Percentiles rank a stretch among this genome's conserved stretches.
Conservation (phyloP, 1,140 invertebrate genomes). For the Pentalonia nigronervosa region DNA sequence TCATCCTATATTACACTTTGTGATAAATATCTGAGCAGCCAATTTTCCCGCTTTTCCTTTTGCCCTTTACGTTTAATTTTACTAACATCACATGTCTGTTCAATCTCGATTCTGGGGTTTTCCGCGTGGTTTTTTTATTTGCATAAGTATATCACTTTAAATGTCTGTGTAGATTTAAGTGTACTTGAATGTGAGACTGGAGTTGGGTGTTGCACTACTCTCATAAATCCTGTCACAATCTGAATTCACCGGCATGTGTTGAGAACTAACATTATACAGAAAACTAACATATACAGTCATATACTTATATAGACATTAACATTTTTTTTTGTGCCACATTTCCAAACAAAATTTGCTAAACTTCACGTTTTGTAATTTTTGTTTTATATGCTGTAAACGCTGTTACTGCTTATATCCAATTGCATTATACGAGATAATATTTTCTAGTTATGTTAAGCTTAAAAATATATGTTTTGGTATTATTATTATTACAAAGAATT, state of each 20-base stretch:
- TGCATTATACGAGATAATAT: not conserved
- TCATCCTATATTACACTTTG: not conserved
- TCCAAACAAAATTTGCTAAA: not conserved
- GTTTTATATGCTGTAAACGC: not conserved
- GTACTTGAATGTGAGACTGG: not conserved
- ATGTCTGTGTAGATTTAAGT: conserved; percentile 20
- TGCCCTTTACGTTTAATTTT: not conserved
- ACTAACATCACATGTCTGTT: not conserved
- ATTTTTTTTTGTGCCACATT: not conserved
- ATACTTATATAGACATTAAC: not conserved
- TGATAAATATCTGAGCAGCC: not conserved
- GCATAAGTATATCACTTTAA: conserved; percentile 30
- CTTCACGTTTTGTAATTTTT: not conserved
- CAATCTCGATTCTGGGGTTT: not conserved
- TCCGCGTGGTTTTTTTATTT: not conserved
- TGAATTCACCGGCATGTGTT: not conserved
- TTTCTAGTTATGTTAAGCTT: not conserved
- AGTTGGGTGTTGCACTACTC: conserved; percentile 16
- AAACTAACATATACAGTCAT: not conserved
- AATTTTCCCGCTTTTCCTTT: not conserved
- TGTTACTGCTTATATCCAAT: not conserved
- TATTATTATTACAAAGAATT: not conserved
- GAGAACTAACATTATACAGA: not conserved
- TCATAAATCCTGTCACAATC: conserved; percentile 17
- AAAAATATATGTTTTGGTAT: not conserved